Evolutionary conservation across 2,888 invertebrate genomes (phyloP).

Genomic region (Agonopterix alstromeriana): DNA sequence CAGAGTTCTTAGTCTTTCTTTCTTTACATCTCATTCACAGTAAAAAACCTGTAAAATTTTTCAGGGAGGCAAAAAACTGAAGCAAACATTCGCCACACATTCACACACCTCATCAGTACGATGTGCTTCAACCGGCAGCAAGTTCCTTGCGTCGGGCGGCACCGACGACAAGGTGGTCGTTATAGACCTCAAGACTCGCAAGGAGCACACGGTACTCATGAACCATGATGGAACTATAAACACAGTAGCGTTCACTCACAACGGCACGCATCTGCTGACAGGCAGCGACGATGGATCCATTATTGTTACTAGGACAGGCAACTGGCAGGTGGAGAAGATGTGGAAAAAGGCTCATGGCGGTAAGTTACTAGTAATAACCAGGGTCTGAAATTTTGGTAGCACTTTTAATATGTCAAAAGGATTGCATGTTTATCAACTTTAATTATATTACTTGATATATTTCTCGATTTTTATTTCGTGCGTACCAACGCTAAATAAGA

Average conservation of each 20-base stretch:
- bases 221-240: slow-evolving; percentile 92
- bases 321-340: slow-evolving; percentile 90
- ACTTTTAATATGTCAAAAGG: too few relatives aligned
- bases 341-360: slow-evolving; percentile 91
- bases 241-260: slow-evolving; percentile 84
- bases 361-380: slow-evolving; percentile 24
- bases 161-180: slow-evolving; percentile 92
- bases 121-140: slow-evolving; percentile 81
- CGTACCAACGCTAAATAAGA: too few relatives aligned
- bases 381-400: too few relatives aligned
- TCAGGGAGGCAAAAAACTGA: slow-evolving; percentile 72
- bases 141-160: slow-evolving; percentile 90
- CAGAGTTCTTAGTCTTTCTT: too few relatives aligned
- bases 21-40: neutral
- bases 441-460: too few relatives aligned
- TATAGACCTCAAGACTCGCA: slow-evolving; percentile 87
- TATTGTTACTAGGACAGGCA: slow-evolving; percentile 86
- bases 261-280: slow-evolving; percentile 87
- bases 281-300: slow-evolving; percentile 91
- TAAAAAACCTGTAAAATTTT: slow-evolving; percentile 14
- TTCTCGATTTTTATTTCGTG: too few relatives aligned
- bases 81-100: slow-evolving; percentile 91
- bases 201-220: slow-evolving; percentile 87
- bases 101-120: slow-evolving; percentile 90
- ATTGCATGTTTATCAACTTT: too few relatives aligned